These are phyloP conservation scores for Molanna angustata DNA, from an alignment of 2,888 invertebrate genomes.

Conservation along the genomic window DNA sequence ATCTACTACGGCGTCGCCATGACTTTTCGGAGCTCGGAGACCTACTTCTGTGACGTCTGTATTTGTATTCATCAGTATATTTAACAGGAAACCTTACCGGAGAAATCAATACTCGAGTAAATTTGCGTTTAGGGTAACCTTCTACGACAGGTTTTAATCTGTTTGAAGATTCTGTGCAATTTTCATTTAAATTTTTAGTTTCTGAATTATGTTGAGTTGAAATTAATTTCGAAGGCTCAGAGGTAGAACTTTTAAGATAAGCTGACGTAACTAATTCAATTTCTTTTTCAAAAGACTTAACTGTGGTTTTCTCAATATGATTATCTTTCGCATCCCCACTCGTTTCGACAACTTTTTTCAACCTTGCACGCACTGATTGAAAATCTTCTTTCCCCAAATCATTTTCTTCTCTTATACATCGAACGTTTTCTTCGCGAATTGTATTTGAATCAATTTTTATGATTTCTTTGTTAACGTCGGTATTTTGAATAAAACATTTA, in stretches of 20 bases:
- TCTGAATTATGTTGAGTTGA: not conserved
- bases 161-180: not conserved
- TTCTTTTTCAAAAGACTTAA: slow-evolving; percentile 12
- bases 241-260: not conserved
- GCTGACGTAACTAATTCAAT: slow-evolving; percentile 10
- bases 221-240: not conserved
- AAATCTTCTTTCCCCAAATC: no score
- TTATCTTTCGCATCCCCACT: no score
- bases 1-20: not conserved
- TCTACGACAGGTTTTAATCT: no score
- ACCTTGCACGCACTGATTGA: slow-evolving; percentile 18
- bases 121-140: no score
- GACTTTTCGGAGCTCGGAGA: slow-evolving; percentile 1
- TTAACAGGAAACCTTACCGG: slow-evolving; percentile 3
- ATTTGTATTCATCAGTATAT: not conserved
- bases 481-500: no score
- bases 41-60: not conserved
- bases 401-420: no score
- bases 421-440: no score
- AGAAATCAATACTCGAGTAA: slow-evolving; percentile 11
- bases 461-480: no score
- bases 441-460: no score
- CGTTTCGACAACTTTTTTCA: slow-evolving; percentile 15
- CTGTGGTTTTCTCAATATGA: no score
- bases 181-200: not conserved